Evolutionary conservation across 2,797 vertebrate genomes (phyloP).

Genomic region (Novumbra hubbsi): DNA sequence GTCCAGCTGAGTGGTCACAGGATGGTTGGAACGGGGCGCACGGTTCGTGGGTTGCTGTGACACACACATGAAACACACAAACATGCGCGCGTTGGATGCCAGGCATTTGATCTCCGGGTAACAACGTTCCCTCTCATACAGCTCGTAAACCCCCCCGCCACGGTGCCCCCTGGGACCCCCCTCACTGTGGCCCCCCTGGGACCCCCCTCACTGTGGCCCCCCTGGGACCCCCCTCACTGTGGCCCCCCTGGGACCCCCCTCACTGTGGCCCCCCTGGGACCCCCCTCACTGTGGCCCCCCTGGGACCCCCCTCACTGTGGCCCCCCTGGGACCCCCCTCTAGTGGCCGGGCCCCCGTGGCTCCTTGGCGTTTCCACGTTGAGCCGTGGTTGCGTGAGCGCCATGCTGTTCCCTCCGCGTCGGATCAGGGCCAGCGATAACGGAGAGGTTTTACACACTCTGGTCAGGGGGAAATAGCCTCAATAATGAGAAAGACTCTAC

Average conservation of each 20-base stretch:
- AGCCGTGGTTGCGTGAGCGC: not conserved
- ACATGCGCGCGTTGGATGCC: not conserved
- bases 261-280: no score
- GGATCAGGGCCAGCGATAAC: conserved; percentile 26
- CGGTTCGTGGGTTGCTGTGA: not conserved
- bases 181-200: no score
- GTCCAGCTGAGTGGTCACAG: not conserved
- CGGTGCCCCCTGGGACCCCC: not conserved
- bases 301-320: no score
- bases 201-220: no score
- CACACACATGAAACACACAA: no score
- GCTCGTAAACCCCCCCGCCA: conserved; percentile 25
- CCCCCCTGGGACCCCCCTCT: no score
- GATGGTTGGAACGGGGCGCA: not conserved
- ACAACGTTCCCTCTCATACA: conserved; percentile 49
- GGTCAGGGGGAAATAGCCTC: conserved; percentile 22
- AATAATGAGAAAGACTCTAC: conserved; percentile 17
- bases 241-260: not conserved
- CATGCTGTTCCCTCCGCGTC: conserved; percentile 15
- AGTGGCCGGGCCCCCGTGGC: conserved; percentile 27
- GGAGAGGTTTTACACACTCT: conserved; percentile 14
- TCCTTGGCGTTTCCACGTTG: conserved; percentile 7
- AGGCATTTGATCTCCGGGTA: conserved; percentile 51
- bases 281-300: conserved; percentile 11
- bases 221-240: conserved; percentile 34